phyloP scores from a whole-genome alignment of 2,113 vertebrate genomes.

The Tympanuchus pallidicinctus region DNA sequence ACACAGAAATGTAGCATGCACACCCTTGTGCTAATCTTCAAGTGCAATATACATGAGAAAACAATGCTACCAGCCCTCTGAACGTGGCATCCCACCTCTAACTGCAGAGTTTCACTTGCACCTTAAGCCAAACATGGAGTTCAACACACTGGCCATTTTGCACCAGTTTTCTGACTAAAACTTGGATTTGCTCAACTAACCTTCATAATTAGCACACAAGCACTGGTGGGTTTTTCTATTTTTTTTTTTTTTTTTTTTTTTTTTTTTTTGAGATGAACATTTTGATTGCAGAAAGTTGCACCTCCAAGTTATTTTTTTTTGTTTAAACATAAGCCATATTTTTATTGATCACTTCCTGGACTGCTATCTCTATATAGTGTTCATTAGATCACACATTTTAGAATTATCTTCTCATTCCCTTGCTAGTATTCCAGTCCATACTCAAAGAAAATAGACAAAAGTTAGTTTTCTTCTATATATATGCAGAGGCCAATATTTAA shows the following conservation, averaged over 20 bases:
- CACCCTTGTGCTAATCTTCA: too few species aligned
- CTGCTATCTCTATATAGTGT: background rate
- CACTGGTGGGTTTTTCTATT: too few species aligned
- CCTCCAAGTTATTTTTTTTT: background rate
- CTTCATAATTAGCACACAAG: background rate
- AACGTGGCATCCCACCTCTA: background rate
- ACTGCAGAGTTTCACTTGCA: background rate
- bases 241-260: too few species aligned
- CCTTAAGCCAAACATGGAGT: background rate
- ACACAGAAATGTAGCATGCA: fast-evolving
- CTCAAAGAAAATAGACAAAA: conserved; percentile 1
- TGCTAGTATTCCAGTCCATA: background rate
- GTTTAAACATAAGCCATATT: background rate
- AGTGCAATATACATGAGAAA: background rate
- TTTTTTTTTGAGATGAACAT: background rate
- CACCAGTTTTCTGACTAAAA: background rate
- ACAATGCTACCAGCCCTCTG: background rate
- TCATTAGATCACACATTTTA: background rate
- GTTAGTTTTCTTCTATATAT: background rate
- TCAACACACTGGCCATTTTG: background rate
- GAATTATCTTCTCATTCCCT: background rate
- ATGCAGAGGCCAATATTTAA: background rate
- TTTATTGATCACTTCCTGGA: background rate
- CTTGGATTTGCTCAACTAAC: background rate
- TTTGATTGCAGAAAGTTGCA: background rate